Evolutionary conservation across 2,888 invertebrate genomes (phyloP).

Genomic region (Siphonodentalium dalli): DNA sequence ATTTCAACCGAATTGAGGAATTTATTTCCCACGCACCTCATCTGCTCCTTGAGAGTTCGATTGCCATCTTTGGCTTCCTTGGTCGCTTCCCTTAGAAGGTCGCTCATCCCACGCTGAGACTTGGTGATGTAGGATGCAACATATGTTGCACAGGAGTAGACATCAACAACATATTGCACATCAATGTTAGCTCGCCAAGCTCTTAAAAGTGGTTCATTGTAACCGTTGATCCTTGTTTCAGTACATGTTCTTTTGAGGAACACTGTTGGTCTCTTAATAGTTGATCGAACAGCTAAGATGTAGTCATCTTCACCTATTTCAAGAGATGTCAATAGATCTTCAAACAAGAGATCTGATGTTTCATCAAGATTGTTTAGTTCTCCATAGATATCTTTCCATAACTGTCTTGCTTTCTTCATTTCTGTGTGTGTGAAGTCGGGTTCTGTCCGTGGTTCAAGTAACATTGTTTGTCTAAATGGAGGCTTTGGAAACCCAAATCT

Average conservation of each 20-base stretch:
- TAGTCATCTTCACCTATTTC: slow-evolving; percentile 12
- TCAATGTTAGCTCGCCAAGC: slow-evolving; percentile 29
- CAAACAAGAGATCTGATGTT: too few species aligned
- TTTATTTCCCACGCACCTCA: slow-evolving; percentile 34
- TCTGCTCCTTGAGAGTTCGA: slow-evolving; percentile 19
- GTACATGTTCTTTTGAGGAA: slow-evolving; percentile 18
- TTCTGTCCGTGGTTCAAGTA: slow-evolving; percentile 28
- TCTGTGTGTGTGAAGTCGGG: too few species aligned
- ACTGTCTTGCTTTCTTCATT: too few species aligned
- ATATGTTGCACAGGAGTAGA: slow-evolving; percentile 35
- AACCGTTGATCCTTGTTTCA: slow-evolving; percentile 19
- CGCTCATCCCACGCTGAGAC: slow-evolving; percentile 33
- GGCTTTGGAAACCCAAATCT: slow-evolving; percentile 30
- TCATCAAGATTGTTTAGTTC: too few species aligned
- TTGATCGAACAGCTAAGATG: slow-evolving; percentile 15
- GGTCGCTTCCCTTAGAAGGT: slow-evolving; percentile 26
- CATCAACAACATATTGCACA: slow-evolving; percentile 27
- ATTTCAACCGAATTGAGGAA: slow-evolving; percentile 43
- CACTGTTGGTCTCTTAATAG: slow-evolving; percentile 14
- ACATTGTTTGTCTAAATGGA: slow-evolving; percentile 13
- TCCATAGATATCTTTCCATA: too few species aligned
- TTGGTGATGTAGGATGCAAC: slow-evolving; percentile 34
- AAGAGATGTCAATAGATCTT: neutral
- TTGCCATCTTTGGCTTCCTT: slow-evolving; percentile 30
- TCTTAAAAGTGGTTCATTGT: slow-evolving; percentile 10